Base-by-base conservation (phyloP, 2,113 vertebrate genomes). In the Gila orcuttii region DNA sequence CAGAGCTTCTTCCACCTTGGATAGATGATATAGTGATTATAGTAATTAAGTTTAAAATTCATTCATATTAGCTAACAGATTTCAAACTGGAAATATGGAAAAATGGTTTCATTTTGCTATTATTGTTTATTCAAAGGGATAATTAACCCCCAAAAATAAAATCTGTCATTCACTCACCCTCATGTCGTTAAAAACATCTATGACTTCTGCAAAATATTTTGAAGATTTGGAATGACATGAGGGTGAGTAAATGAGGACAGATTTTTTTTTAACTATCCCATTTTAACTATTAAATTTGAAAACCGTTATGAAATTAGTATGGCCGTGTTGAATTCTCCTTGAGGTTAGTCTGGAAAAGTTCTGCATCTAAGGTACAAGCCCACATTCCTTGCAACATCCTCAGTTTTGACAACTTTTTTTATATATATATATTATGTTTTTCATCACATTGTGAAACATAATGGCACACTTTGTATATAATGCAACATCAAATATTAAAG, bases 381-480 rank as follows among this genome's bases (percentile, higher is more conserved):
- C 39, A 79, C 39, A 76, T 64, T 84, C 55, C 60, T 84, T 47
- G 9, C 21, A 82, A n/a, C 90, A 87, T 88, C 50, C 89, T 91
- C 83, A 64, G 81, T 88, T 89, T 85, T 76, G 82, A 85, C 92
- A 92, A 90, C 85, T 76, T 86, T 74, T 88, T 57, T 57, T n/a
- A n/a, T n/a, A 8, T 83, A 78, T 82, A 0, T 42, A 42, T 42
- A 42, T 1, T 1, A 81, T 59, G 66, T 28, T 74, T 90, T 79
- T 42, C 71, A 85, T 92, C 83, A 90, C 87, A 90, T 89, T 50
- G 68, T 85, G n/a, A 50, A 89, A 87, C 89, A 92, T 89, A 89
- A 91, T 88, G 90, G 92, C 60, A 92, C 94, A 93, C 93, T 93
- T 94, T 96, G 94, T 96, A 95, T 88, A 95, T 94, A 96, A 92